Base-by-base conservation (phyloP, 53 echinoderm and acorn worm genomes). In the Antedon mediterranea region DNA sequence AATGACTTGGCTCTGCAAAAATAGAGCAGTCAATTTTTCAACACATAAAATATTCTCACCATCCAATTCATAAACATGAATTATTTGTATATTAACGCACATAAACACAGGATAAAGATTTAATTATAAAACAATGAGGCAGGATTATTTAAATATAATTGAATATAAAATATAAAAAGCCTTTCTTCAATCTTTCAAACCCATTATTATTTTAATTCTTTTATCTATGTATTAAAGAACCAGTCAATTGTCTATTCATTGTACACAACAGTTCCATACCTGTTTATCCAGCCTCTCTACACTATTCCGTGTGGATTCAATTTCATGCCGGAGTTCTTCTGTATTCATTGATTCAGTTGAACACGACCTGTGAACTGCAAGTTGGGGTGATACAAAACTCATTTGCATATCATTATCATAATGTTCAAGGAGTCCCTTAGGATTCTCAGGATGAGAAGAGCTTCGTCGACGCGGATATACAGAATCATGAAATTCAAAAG, bases 241-340 rank as follows among this genome's bases (percentile, higher is more conserved):
- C n/a, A n/a, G n/a, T n/a, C n/a, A n/a, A n/a, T n/a, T n/a, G n/a
- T n/a, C n/a, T n/a, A n/a, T n/a, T n/a, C n/a, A n/a, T n/a, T n/a
- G n/a, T n/a, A n/a, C n/a, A n/a, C n/a, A n/a, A n/a, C n/a, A n/a
- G n/a, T n/a, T 41, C 27, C 81, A 74, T 83, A 95, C 95, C 89
- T 95, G 95, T 82, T 89, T 91, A 43, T 95, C 95, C 43, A 95
- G 79, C 37, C 95, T 85, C 79, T 95, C 95, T 23, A 95, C 95
- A 73, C 91, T 92, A 71, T 89, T 95, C 32, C 95, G 75, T 30
- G 95, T 95, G 82, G 91, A 91, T 79, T 95, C 95, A 32, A 95
- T 84, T 74, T 95, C 95, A 44, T 91, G 91, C 75, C 85, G 78
- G 6, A 95, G 89, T 74, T 95, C 95, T 73, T 91, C 89, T 30